phyloP scores from a whole-genome alignment of 2,888 invertebrate genomes.

The Amphipoea lucens region DNA sequence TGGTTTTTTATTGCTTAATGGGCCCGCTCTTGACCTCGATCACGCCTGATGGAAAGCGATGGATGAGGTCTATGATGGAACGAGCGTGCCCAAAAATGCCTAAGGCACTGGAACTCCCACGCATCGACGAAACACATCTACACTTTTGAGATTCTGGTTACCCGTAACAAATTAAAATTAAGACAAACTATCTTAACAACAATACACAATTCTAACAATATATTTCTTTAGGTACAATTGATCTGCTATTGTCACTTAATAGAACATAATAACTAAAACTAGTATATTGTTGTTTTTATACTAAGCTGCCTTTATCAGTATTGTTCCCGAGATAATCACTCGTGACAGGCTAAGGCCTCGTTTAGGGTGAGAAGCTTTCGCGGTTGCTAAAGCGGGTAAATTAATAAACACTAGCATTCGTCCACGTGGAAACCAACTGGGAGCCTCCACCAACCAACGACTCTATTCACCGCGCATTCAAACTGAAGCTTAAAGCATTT shows the following conservation, averaged over 20 bases:
- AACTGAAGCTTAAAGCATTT: background rate
- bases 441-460: background rate
- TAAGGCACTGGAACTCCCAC: no score
- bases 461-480: background rate
- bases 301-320: conserved; percentile 3
- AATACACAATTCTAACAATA: background rate
- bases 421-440: background rate
- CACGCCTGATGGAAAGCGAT: no score
- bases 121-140: no score
- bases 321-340: conserved; percentile 31
- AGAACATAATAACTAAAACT: conserved; percentile 1
- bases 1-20: no score
- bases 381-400: background rate
- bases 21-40: no score
- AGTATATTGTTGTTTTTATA: conserved; percentile 32
- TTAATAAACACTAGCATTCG: background rate
- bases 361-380: no score
- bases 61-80: no score
- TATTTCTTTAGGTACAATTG: background rate
- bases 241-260: conserved; percentile 10
- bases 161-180: background rate
- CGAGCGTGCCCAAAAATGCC: no score
- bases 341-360: background rate
- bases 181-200: background rate
- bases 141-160: no score